These are phyloP conservation scores for Oreortyx pictus DNA, from an alignment of 2,797 vertebrate genomes.

Conservation along the genomic window DNA sequence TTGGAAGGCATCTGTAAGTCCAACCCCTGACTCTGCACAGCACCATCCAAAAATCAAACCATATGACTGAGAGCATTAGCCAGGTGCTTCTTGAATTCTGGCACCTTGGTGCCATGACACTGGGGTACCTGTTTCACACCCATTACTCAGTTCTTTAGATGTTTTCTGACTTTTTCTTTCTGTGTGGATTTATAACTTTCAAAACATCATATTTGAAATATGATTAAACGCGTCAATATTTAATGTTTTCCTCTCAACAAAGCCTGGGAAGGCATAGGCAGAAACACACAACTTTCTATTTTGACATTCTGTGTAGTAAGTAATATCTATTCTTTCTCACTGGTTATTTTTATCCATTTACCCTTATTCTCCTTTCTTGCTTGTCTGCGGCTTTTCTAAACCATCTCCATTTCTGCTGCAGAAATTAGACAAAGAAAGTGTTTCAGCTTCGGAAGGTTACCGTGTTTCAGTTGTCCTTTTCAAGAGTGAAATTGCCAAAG, in stretches of 20 bases:
- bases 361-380: not conserved
- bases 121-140: too few species aligned
- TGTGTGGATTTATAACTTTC: not conserved
- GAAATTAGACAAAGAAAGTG: not conserved
- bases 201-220: not conserved
- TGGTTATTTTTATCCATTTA: constrained; percentile 38
- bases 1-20: too few species aligned
- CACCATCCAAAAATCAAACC: too few species aligned
- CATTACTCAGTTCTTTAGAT: not conserved
- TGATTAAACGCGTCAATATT: not conserved
- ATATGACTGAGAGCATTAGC: too few species aligned
- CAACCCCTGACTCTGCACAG: too few species aligned
- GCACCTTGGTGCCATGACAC: too few species aligned
- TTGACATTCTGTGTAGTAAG: not conserved
- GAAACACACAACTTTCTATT: not conserved
- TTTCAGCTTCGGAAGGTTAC: not conserved
- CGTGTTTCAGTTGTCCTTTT: not conserved
- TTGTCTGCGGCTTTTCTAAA: constrained; percentile 18
- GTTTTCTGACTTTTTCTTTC: not conserved
- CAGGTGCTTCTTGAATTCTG: too few species aligned
- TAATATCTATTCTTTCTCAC: not conserved
- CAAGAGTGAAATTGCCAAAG: not conserved
- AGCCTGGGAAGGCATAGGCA: not conserved
- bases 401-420: not conserved
- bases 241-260: not conserved